These are phyloP conservation scores for Tetragonisca angustula DNA, from an alignment of 2,888 invertebrate genomes.

Conservation along the genomic window DNA sequence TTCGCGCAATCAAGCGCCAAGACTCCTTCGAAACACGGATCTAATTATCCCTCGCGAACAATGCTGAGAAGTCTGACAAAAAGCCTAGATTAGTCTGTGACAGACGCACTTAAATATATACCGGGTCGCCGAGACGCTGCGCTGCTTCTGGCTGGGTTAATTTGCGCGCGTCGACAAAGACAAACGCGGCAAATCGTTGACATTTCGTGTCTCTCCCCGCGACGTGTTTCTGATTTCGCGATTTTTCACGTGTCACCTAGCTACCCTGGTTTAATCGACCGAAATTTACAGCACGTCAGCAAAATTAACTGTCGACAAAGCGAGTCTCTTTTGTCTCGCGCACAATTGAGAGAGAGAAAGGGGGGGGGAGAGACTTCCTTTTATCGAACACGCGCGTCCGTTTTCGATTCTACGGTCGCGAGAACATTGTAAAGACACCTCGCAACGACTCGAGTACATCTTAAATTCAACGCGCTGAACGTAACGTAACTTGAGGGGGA, in stretches of 20 bases:
- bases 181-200: constrained; percentile 52
- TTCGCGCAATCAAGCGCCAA: neutral
- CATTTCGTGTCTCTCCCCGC: constrained; percentile 38
- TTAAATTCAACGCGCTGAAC: neutral
- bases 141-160: constrained; percentile 19
- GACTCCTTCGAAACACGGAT: neutral
- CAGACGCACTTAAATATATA: constrained; percentile 34
- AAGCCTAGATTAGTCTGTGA: constrained; percentile 13
- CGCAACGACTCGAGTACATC: neutral
- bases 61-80: neutral
- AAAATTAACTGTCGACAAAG: constrained; percentile 33
- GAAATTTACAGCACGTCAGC: constrained; percentile 32
- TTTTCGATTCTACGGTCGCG: neutral
- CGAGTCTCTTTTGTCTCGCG: neutral
- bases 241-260: constrained; percentile 22
- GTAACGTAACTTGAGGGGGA: neutral
- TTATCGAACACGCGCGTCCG: neutral
- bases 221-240: constrained; percentile 16
- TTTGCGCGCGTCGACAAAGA: constrained; percentile 31
- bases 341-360: too few relatives aligned
- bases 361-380: neutral
- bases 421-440: neutral
- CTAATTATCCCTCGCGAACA: neutral
- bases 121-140: neutral
- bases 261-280: neutral